These are phyloP conservation scores for Morelia viridis DNA, from an alignment of 2,797 vertebrate genomes.

Conservation along the genomic window DNA sequence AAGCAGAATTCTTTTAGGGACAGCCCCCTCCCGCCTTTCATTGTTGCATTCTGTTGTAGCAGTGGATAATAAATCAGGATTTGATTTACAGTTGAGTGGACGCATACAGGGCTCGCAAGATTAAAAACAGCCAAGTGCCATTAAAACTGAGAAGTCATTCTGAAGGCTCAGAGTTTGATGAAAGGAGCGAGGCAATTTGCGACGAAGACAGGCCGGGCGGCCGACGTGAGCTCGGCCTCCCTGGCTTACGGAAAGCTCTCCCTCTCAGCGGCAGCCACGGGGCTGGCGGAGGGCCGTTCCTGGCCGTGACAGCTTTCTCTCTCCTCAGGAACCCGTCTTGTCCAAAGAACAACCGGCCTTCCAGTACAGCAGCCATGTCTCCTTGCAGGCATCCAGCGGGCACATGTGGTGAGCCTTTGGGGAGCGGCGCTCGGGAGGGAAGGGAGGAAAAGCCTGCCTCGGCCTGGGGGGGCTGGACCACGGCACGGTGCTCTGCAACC, in stretches of 20 bases:
- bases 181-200: neutral
- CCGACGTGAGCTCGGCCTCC: neutral
- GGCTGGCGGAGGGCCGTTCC: too few species aligned
- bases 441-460: neutral
- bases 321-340: constrained; percentile 89
- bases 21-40: too few species aligned
- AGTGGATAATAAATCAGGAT: too few species aligned
- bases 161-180: neutral
- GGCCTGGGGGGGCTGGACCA: rapidly evolving
- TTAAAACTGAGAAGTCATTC: too few species aligned
- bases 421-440: neutral
- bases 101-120: too few species aligned
- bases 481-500: neutral
- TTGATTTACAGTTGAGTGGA: too few species aligned
- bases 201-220: too few species aligned
- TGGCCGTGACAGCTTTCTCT: constrained; percentile 29
- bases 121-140: too few species aligned
- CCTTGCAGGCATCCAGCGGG: constrained; percentile 94
- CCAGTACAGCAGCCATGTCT: constrained; percentile 98
- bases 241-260: neutral
- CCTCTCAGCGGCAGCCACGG: too few species aligned
- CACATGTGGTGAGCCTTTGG: constrained; percentile 91
- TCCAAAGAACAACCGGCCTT: constrained; percentile 98
- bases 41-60: too few species aligned
- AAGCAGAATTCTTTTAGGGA: too few species aligned